Evolutionary conservation across 2,797 vertebrate genomes (phyloP).

Genomic region (Eulemur coronatus): DNA sequence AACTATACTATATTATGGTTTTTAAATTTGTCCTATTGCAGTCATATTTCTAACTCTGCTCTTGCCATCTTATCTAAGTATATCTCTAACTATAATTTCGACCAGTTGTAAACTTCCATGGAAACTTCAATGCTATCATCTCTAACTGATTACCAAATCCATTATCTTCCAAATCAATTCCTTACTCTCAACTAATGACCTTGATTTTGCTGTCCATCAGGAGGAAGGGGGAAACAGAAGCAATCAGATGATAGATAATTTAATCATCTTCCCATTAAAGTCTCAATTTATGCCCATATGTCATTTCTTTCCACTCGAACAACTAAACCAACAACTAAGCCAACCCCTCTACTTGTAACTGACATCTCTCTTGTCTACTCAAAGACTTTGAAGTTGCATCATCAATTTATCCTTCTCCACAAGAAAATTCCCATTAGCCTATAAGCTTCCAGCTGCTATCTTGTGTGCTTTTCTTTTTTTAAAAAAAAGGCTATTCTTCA

Average conservation of each 20-base stretch:
- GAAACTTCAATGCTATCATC: background rate
- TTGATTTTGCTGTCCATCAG: background rate
- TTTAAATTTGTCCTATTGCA: background rate
- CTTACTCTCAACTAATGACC: background rate
- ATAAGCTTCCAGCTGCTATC: no score
- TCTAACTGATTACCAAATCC: background rate
- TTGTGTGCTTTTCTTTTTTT: background rate
- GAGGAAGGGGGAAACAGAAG: background rate
- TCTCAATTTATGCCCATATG: background rate
- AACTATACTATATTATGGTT: background rate
- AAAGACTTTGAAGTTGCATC: background rate
- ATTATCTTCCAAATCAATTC: background rate
- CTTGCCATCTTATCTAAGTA: background rate
- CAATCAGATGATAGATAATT: background rate
- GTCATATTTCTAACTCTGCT: background rate
- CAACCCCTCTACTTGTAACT: background rate
- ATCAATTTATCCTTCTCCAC: background rate
- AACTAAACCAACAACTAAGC: background rate
- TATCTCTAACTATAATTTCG: background rate
- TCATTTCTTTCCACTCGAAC: background rate
- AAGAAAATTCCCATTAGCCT: background rate
- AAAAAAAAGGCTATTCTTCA: background rate
- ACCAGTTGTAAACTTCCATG: background rate
- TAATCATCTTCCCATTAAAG: background rate
- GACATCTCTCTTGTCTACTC: background rate